Percentiles rank a stretch among this genome's conserved stretches.
Conservation (phyloP, 2,888 invertebrate species). For the Calliphora vomitoria region DNA sequence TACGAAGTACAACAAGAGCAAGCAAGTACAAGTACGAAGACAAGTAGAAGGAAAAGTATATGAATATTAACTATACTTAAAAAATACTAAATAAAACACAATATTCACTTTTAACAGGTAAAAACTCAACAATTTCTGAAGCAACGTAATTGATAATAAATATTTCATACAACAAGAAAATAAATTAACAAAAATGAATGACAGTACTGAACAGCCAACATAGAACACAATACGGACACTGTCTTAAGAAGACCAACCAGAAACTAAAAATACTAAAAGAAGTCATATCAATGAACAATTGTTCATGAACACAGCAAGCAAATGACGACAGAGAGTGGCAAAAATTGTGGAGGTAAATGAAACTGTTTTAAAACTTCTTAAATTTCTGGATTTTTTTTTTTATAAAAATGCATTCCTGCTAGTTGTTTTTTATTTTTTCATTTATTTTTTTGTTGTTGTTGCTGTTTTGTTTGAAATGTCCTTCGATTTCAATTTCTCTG, state of each 20-base stretch:
- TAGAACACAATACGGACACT: not conserved
- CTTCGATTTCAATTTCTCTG: constrained; percentile 49
- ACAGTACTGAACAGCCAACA: not conserved
- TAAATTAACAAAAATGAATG: not conserved
- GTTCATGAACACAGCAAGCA: not conserved
- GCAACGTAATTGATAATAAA: constrained; percentile 17
- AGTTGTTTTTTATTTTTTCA: not conserved
- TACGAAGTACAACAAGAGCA: not conserved
- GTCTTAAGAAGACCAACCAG: constrained; percentile 14
- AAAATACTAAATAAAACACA: not conserved
- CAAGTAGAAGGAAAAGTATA: not conserved
- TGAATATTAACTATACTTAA: not conserved
- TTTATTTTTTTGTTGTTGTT: constrained; percentile 3
- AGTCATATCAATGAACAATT: constrained; percentile 27
- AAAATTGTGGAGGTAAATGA: constrained; percentile 22
- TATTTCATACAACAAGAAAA: constrained; percentile 8
- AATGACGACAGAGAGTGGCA: not conserved
- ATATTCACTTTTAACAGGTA: not conserved
- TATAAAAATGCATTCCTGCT: not conserved
- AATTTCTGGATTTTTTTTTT: constrained; percentile 1
- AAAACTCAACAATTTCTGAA: constrained; percentile 14
- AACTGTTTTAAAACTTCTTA: constrained; percentile 19
- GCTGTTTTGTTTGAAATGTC: constrained; percentile 45
- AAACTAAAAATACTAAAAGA: not conserved
- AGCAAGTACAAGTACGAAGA: not conserved